Base-by-base conservation (phyloP, 2,113 vertebrate genomes). In the Dicerorhinus sumatrensis region DNA sequence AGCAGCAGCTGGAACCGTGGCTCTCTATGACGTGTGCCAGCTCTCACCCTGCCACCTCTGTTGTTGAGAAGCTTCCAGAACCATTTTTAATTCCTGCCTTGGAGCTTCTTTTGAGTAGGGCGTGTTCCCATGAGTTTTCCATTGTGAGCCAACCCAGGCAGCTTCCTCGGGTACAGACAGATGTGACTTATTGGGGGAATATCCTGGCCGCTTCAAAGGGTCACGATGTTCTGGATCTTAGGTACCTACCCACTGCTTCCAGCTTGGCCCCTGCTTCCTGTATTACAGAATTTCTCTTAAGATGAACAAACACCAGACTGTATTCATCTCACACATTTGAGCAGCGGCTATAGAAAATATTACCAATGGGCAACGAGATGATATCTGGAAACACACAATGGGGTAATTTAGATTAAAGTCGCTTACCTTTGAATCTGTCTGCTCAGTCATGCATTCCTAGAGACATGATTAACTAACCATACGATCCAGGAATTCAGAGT, bases 391-490 rank as follows among this genome's bases (percentile, higher is more conserved):
- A 65, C 60, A 94, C 51, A 96, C 92, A 96, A 94, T 95, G 65
- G 89, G 81, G 81, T 91, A 36, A 92, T 97, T 97, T 91, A 87
- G 95, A 94, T 84, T 83, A 65, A 92, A 95, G 69, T 76, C 48
- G 42, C 88, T 69, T 95, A 75, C 56, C 89, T 96, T 96, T 98
- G 95, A 97, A 76, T 87, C 92, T 95, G 70, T 76, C 75, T 95
- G 91, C 76, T 95, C 97, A 84, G 81, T 85, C 95, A 62, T 77
- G 93, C 95, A 80, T 93, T 97, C 62, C 83, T 90, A 58, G 18
- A 96, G 83, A 92, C 69, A 69, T 96, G 95, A 97, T 92, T 97
- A 92, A 97, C 73, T 97, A 95, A 94, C 86, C 87, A 62, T 69
- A 90, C 90, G 75, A 83, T 76, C 75, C 62, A 94, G 72, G 90